Conservation (phyloP, 1,140 invertebrate species). For the Coenobita brevimanus region DNA sequence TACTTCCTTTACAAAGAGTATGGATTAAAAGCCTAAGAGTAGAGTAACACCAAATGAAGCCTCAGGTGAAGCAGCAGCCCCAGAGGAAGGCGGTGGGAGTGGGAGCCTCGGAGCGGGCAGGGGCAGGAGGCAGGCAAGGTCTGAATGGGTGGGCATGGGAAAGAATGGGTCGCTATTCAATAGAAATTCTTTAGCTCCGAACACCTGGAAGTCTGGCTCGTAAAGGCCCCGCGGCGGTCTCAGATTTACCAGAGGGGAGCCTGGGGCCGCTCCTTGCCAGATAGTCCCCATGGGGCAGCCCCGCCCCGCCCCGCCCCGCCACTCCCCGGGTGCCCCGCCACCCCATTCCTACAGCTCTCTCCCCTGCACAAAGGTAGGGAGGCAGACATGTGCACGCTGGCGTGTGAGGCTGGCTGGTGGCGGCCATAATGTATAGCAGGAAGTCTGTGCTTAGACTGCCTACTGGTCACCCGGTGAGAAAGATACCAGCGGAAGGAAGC, state of each 20-base stretch:
- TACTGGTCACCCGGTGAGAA: conserved; percentile 31
- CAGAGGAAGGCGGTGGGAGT: conserved; percentile 18
- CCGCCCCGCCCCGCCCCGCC: neutral
- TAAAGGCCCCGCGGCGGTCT: conserved; percentile 56
- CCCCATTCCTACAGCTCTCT: neutral
- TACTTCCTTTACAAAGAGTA: too few relatives aligned
- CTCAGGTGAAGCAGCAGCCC: too few relatives aligned
- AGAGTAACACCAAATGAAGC: too few relatives aligned
- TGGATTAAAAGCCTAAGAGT: too few relatives aligned
- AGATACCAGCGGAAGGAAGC: conserved; percentile 23
- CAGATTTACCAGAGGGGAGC: conserved; percentile 63
- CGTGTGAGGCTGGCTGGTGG: neutral
- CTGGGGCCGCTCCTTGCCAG: conserved; percentile 51
- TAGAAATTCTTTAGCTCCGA: conserved; percentile 64
- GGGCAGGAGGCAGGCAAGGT: conserved; percentile 56
- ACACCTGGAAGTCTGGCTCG: conserved; percentile 63
- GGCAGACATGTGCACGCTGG: neutral
- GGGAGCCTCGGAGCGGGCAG: neutral
- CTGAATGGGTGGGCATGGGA: conserved; percentile 63
- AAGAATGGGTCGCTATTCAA: conserved; percentile 65
- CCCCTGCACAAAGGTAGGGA: neutral
- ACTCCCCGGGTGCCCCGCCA: neutral
- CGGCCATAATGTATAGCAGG: neutral
- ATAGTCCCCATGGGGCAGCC: conserved; percentile 36
- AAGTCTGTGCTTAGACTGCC: neutral